Evolutionary conservation across 1,140 invertebrate genomes (phyloP).

Genomic region (Hesperophylax magnus): DNA sequence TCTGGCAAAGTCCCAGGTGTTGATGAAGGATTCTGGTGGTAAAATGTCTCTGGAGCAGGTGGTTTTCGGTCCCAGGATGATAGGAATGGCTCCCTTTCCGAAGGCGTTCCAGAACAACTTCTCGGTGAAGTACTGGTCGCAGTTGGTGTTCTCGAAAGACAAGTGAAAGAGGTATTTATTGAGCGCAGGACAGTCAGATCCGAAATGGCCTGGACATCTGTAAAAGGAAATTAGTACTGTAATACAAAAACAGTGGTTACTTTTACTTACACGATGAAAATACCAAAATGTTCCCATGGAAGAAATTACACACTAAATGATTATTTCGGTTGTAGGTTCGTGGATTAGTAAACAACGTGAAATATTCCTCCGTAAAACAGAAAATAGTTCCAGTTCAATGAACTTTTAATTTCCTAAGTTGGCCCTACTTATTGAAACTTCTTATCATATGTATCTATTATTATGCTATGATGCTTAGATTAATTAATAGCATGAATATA

Average conservation of each 20-base stretch:
- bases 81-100: constrained; percentile 72
- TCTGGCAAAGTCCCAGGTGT: constrained; percentile 78
- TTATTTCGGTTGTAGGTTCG: no score
- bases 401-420: no score
- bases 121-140: constrained; percentile 76
- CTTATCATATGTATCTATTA: no score
- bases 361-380: no score
- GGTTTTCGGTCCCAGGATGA: constrained; percentile 74
- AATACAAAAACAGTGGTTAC: background rate
- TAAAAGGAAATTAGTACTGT: constrained; percentile 41
- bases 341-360: no score
- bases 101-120: constrained; percentile 76
- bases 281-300: no score
- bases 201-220: constrained; percentile 72
- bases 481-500: no score
- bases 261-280: no score
- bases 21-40: constrained; percentile 76
- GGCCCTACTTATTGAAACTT: no score
- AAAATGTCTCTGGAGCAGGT: constrained; percentile 69
- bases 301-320: no score
- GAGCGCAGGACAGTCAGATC: constrained; percentile 68
- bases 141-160: constrained; percentile 80
- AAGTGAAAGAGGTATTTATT: constrained; percentile 78
- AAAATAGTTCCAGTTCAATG: no score
- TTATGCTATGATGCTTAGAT: no score